A percentile compares a stretch with the other conserved stretches of the same genome.
Conservation (phyloP, 1,140 invertebrate genomes). For the Heliconius himera region DNA sequence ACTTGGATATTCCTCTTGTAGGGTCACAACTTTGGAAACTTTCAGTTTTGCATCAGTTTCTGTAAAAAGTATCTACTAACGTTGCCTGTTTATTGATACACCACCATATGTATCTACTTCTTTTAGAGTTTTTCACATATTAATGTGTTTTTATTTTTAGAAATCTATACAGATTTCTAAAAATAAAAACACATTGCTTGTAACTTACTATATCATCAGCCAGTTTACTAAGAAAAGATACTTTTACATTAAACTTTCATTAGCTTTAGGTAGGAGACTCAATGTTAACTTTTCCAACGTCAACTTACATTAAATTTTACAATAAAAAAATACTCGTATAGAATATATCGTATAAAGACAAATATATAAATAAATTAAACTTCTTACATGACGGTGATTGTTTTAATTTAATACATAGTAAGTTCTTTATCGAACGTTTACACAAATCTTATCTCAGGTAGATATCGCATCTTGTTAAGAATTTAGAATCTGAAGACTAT, state of each 20-base stretch:
- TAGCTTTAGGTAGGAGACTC: not conserved
- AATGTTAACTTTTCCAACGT: not conserved
- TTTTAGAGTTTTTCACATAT: not conserved
- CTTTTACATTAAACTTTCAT: not conserved
- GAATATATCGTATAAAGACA: not conserved
- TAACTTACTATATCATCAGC: not conserved
- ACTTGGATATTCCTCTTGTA: constrained; percentile 46
- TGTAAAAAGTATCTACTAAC: not conserved
- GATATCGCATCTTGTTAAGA: constrained; percentile 32
- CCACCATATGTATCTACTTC: not conserved
- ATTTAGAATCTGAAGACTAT: constrained; percentile 40
- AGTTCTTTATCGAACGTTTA: constrained; percentile 16
- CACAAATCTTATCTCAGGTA: constrained; percentile 18
- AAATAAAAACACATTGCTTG: not conserved
- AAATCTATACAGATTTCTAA: not conserved
- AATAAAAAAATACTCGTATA: not conserved
- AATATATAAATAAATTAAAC: constrained; percentile 9
- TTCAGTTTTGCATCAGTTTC: constrained; percentile 25
- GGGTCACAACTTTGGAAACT: constrained; percentile 41
- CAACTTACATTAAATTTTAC: not conserved
- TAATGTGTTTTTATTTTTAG: too few relatives aligned
- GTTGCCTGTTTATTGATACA: not conserved
- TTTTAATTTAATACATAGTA: constrained; percentile 15
- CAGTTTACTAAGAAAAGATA: not conserved
- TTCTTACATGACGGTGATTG: constrained; percentile 5